These are phyloP conservation scores for Drosophila kanapiae DNA, from an alignment of 1,140 invertebrate genomes.

Conservation along the genomic window DNA sequence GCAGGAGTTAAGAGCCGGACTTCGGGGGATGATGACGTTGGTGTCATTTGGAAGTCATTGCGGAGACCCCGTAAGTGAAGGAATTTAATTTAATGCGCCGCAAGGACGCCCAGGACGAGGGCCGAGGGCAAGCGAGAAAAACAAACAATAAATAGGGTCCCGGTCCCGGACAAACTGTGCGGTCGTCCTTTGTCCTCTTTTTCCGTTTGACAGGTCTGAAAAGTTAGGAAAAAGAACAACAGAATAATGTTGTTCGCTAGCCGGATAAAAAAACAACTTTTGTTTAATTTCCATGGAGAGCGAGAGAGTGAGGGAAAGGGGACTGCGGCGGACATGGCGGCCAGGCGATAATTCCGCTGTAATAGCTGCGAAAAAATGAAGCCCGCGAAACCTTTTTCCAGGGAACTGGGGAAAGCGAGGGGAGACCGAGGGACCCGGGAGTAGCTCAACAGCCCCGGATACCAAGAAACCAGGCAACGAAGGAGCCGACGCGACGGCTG, in stretches of 20 bases:
- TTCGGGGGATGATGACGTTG: conserved; percentile 40
- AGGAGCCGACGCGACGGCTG: conserved; percentile 40
- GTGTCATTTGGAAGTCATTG: conserved; percentile 53
- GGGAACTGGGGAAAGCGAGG: conserved; percentile 28
- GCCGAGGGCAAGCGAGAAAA: conserved; percentile 17
- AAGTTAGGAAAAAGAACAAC: conserved; percentile 54
- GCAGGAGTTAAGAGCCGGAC: conserved; percentile 31
- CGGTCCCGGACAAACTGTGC: conserved; percentile 29
- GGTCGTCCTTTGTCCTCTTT: conserved; percentile 28
- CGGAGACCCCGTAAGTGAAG: conserved; percentile 43
- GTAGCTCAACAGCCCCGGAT: neutral
- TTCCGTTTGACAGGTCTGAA: conserved; percentile 50
- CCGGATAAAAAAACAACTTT: conserved; percentile 56
- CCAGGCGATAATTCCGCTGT: conserved; percentile 76
- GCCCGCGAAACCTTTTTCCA: conserved; percentile 34
- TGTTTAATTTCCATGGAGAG: conserved; percentile 71
- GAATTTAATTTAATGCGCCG: conserved; percentile 55
- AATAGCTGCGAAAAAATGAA: conserved; percentile 75
- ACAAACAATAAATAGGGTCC: conserved; percentile 47
- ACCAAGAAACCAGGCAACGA: conserved; percentile 43
- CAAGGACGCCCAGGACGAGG: neutral
- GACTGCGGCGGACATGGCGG: conserved; percentile 13
- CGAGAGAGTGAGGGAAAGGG: conserved; percentile 18
- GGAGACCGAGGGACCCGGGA: neutral
- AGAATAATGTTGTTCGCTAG: conserved; percentile 52